Conservation (phyloP, 2,113 vertebrate species). For the Hypanus sabinus region DNA sequence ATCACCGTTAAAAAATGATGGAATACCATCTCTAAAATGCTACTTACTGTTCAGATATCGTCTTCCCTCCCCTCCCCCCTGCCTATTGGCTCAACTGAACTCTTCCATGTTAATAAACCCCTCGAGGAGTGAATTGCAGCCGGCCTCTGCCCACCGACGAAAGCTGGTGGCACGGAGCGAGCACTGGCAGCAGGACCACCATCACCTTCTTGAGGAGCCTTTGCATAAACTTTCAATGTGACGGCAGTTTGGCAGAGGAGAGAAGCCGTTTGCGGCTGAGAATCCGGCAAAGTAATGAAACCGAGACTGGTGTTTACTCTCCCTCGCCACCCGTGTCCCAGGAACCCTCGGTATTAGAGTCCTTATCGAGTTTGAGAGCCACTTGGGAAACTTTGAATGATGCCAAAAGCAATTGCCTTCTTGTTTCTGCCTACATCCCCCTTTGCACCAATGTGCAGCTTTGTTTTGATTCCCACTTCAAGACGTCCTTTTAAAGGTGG, state of each 20-base stretch:
- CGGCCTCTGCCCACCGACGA: no score
- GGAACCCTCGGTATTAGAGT: not conserved
- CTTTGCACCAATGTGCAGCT: not conserved
- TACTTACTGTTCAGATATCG: not conserved
- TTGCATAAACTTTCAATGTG: not conserved
- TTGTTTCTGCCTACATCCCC: not conserved
- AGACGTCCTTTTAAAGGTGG: not conserved
- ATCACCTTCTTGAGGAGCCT: not conserved
- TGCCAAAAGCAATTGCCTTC: constrained; percentile 13
- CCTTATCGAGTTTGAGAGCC: not conserved
- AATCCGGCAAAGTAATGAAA: not conserved
- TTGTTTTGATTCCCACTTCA: constrained; percentile 18
- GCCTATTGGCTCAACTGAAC: not conserved
- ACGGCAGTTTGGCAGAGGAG: not conserved
- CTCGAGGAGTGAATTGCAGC: not conserved
- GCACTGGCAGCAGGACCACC: not conserved
- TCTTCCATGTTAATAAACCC: not conserved
- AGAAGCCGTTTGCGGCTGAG: not conserved
- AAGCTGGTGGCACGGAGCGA: not conserved
- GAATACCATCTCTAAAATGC: not conserved
- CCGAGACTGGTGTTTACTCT: not conserved
- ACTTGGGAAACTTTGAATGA: not conserved
- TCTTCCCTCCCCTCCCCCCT: not conserved
- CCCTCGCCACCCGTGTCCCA: no score
- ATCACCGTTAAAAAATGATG: not conserved